Evolutionary conservation across 2,113 vertebrate species (phyloP).

Genomic region (Dicentrarchus labrax): DNA sequence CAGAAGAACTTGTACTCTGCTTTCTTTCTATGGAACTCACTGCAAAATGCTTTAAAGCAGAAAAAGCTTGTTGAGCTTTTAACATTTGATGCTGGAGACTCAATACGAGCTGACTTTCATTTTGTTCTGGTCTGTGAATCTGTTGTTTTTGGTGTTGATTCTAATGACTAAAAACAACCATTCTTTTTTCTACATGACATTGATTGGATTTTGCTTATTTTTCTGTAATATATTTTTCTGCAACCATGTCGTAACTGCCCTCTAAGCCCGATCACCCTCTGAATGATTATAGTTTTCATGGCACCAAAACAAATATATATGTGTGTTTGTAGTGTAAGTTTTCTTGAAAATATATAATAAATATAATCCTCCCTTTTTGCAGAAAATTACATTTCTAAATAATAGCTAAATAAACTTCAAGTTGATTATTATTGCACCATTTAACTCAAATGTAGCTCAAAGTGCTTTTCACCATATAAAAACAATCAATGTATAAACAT

Average conservation of each 20-base stretch:
- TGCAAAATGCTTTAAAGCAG: background rate
- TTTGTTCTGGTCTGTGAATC: background rate
- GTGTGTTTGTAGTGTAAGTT: background rate
- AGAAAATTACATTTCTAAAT: background rate
- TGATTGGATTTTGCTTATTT: background rate
- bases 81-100: background rate
- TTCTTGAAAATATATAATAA: no score
- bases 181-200: background rate
- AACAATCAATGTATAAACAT: background rate
- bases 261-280: background rate
- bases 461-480: background rate
- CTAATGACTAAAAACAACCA: background rate
- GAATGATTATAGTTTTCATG: background rate
- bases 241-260: background rate
- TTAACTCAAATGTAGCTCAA: constrained; percentile 5
- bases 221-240: background rate
- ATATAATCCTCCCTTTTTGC: background rate
- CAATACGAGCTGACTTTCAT: background rate
- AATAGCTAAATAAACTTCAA: background rate
- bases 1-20: background rate
- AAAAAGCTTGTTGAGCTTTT: background rate
- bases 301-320: background rate
- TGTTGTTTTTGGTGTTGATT: background rate
- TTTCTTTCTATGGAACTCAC: background rate
- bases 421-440: background rate